phyloP scores from a whole-genome alignment of 2,888 invertebrate species.

The Coecobrya sp. region DNA sequence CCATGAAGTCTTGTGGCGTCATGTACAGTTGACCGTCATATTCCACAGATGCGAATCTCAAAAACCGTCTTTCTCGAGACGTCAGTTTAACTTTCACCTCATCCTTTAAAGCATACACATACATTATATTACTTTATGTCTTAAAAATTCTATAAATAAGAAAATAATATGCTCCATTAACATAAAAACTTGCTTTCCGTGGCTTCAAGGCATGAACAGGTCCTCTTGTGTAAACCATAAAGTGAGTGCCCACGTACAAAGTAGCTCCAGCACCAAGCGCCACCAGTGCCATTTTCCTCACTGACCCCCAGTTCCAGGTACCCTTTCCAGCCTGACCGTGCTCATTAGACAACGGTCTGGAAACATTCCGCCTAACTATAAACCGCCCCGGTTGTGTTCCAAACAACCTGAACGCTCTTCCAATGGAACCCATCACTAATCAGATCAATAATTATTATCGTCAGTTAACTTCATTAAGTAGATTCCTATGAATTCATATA shows the following conservation, averaged over 20 bases:
- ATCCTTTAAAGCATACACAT: conserved; percentile 88
- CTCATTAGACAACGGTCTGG: conserved; percentile 18
- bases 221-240: conserved; percentile 48
- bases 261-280: conserved; percentile 69
- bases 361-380: background rate
- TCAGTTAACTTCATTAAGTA: too few relatives aligned
- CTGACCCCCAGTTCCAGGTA: conserved; percentile 62
- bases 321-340: background rate
- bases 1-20: conserved; percentile 99
- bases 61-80: conserved; percentile 96
- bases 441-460: too few relatives aligned
- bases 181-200: conserved; percentile 88
- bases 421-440: conserved; percentile 46
- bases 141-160: background rate
- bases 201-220: conserved; percentile 89
- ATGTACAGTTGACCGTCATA: conserved; percentile 98
- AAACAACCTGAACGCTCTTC: conserved; percentile 30
- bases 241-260: conserved; percentile 68
- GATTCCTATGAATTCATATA: too few relatives aligned
- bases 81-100: conserved; percentile 93
- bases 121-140: background rate
- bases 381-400: background rate
- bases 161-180: background rate
- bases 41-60: conserved; percentile 98
- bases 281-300: conserved; percentile 28